Conservation (phyloP, 2,888 invertebrate species). For the Acanthoscelides obtectus region DNA sequence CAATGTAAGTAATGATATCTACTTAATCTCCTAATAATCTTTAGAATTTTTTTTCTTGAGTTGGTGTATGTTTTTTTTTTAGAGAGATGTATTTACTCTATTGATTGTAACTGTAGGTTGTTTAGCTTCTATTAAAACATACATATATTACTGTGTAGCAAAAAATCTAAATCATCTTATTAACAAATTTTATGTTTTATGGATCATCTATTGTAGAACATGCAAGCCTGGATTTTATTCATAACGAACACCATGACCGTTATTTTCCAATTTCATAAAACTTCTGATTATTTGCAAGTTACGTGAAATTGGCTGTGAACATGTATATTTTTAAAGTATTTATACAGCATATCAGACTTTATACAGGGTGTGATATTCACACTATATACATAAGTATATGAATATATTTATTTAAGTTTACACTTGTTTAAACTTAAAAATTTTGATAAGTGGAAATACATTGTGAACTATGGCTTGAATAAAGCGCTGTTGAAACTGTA, state of each 20-base stretch:
- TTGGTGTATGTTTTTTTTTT: background rate
- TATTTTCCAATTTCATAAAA: background rate
- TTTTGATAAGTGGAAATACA: slow-evolving; percentile 55
- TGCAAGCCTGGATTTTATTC: background rate
- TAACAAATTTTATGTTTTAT: background rate
- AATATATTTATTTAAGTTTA: slow-evolving; percentile 27
- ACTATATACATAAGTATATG: slow-evolving; percentile 26
- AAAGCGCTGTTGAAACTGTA: slow-evolving; percentile 61
- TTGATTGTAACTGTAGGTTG: background rate
- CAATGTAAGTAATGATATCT: background rate
- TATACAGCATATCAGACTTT: slow-evolving; percentile 1
- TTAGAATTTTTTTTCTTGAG: background rate
- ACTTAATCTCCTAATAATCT: background rate
- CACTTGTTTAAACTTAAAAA: slow-evolving; percentile 13
- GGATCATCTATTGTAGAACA: background rate
- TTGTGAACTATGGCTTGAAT: slow-evolving; percentile 61
- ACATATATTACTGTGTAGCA: background rate
- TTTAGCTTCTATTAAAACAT: background rate
- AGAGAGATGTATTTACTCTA: background rate
- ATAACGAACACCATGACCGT: background rate
- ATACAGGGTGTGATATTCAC: slow-evolving; percentile 33
- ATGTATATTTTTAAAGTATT: slow-evolving; percentile 2
- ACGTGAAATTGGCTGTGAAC: background rate
- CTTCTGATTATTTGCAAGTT: background rate
- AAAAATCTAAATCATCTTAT: background rate